Base-by-base conservation (phyloP, 2,888 invertebrate genomes). In the Mythimna vitellina region DNA sequence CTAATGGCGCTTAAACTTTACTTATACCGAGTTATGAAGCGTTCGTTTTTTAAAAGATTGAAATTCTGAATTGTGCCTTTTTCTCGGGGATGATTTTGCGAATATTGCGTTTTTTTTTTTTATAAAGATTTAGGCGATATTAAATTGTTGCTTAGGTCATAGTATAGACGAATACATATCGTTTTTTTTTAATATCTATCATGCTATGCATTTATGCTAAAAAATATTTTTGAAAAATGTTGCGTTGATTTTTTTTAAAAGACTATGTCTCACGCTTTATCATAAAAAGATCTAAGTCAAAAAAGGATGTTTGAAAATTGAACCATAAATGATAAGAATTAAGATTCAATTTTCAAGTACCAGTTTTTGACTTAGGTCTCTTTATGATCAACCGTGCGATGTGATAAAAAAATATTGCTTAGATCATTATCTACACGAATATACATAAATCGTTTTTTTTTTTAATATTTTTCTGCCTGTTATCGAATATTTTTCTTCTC, bases 1-100 rank as follows among this genome's bases (percentile, higher is more conserved):
- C 92, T 94, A 94, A 94, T 94, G 94, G 94, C 87, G 90, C 90
- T 92, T 92, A 90, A 92, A 92, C 88, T 93, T 91, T 90, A 89
- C 90, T 92, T 92, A 92, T 88, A 88, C 88, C 85, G 89, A 92
- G 89, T 90, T 93, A 92, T 91, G 90, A 87, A 90, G 86, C 64
- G 77, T 77, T 82, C 80, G 80, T 73, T 84, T 83, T 84, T 84
- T 77, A 83, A 82, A 82, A 77, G 79, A 78, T 87, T 86, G 82
- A 74, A 77, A 57, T 84, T 80, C 72, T 65, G 69, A 75, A 80
- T 82, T 86, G 82, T 77, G 54, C 64, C 66, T 25, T 57, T 77
- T 78, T 69, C 57, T 66, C 60, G 58, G 12, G 67, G n/a, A 35
- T 65, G 49, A 10, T 63, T 42, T 67, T 77, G 9, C 53, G 17